phyloP scores from a whole-genome alignment of 2,888 invertebrate genomes.

The Entomobrya proxima region DNA sequence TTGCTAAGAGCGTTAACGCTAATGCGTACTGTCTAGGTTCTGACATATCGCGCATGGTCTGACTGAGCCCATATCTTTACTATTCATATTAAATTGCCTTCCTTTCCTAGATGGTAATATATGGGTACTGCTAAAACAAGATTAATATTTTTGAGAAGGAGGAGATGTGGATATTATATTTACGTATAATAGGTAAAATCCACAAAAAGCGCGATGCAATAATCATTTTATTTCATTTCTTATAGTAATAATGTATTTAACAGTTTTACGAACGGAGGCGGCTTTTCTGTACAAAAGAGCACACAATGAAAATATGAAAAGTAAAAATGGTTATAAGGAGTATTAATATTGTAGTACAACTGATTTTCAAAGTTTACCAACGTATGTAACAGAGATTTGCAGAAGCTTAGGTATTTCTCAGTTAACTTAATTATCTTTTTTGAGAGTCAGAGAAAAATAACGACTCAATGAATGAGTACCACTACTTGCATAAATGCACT shows the following conservation, averaged over 20 bases:
- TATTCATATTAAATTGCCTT: not conserved
- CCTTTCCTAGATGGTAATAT: conserved; percentile 8
- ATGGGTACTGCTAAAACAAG: conserved; percentile 23
- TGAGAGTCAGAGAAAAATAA: not conserved
- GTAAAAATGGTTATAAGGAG: not conserved
- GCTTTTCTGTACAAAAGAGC: conserved; percentile 16
- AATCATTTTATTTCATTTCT: conserved; percentile 21
- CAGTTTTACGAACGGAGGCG: not conserved
- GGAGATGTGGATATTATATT: conserved; percentile 21
- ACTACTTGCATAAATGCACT: not conserved
- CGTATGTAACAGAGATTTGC: conserved; percentile 12
- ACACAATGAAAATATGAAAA: not conserved
- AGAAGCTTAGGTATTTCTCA: not conserved
- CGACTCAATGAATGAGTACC: not conserved
- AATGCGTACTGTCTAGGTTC: conserved; percentile 20
- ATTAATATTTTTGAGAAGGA: conserved; percentile 20
- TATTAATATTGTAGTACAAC: not conserved
- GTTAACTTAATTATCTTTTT: conserved; percentile 39
- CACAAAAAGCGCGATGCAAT: conserved; percentile 26
- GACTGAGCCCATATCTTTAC: not conserved
- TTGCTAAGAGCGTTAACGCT: conserved; percentile 22
- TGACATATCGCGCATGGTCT: not conserved
- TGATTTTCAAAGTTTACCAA: not conserved
- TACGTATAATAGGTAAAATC: conserved; percentile 18
- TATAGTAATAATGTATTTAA: not conserved